phyloP scores from a whole-genome alignment of 2,113 vertebrate genomes.

The Myotis davidii region DNA sequence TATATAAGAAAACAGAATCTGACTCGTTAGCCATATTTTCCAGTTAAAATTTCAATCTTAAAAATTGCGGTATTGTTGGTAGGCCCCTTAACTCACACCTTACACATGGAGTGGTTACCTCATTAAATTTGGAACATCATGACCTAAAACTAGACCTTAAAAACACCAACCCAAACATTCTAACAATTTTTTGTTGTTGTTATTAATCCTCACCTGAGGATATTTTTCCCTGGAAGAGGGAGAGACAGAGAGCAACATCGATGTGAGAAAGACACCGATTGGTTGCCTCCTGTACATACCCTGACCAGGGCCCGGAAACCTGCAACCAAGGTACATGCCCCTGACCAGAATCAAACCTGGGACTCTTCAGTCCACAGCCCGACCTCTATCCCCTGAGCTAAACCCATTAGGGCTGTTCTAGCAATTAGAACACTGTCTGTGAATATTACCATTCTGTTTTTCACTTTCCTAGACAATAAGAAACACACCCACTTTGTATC shows the following conservation, averaged over 20 bases:
- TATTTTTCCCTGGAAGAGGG: no score
- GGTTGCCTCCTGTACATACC: no score
- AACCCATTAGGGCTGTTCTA: background rate
- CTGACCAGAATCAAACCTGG: no score
- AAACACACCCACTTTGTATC: background rate
- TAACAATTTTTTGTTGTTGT: background rate
- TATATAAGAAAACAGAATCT: background rate
- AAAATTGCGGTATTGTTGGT: background rate
- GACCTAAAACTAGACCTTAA: background rate
- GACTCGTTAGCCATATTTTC: background rate
- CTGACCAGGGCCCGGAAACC: no score
- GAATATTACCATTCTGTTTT: background rate
- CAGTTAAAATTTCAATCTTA: background rate
- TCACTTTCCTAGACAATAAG: slow-evolving; percentile 1
- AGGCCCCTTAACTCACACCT: background rate
- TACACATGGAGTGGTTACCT: background rate
- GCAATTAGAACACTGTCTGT: background rate
- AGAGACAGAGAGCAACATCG: no score
- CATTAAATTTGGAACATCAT: background rate
- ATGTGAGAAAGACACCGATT: no score
- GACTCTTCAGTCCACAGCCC: no score
- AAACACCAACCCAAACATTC: background rate
- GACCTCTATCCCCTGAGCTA: no score
- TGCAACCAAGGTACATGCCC: no score
- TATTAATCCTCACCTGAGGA: no score